Percentiles rank a stretch among this genome's conserved stretches.
Conservation (phyloP, 2,797 vertebrate genomes). For the Poecile montanus region DNA sequence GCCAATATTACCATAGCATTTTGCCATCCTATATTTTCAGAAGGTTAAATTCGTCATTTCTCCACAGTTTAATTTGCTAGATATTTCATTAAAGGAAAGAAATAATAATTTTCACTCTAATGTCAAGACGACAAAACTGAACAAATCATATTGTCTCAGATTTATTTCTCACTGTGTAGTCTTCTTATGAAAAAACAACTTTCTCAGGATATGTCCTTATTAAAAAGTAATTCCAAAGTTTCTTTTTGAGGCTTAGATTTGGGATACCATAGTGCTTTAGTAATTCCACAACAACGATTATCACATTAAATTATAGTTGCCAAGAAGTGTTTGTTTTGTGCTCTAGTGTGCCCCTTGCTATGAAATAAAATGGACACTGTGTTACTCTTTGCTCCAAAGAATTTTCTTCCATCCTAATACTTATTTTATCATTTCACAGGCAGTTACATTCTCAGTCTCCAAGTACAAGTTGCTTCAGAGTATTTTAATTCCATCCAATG, state of each 20-base stretch:
- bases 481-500: slow-evolving; percentile 14
- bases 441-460: background rate
- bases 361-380: slow-evolving; percentile 48
- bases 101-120: background rate
- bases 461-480: background rate
- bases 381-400: slow-evolving; percentile 13
- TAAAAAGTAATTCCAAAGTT: slow-evolving; percentile 25
- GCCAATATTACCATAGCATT: background rate
- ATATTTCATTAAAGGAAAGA: background rate
- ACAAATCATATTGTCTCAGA: background rate
- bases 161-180: background rate
- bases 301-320: background rate
- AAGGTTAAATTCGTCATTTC: background rate
- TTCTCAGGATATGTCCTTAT: background rate
- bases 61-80: background rate
- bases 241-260: background rate
- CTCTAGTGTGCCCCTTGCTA: background rate
- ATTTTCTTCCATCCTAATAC: slow-evolving; percentile 15
- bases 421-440: background rate
- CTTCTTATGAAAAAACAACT: background rate
- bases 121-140: background rate
- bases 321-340: background rate
- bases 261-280: background rate
- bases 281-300: slow-evolving; percentile 5
- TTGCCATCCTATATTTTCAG: background rate